Evolutionary conservation across 2,797 vertebrate species (phyloP).

Genomic region (Darevskia mixta): DNA sequence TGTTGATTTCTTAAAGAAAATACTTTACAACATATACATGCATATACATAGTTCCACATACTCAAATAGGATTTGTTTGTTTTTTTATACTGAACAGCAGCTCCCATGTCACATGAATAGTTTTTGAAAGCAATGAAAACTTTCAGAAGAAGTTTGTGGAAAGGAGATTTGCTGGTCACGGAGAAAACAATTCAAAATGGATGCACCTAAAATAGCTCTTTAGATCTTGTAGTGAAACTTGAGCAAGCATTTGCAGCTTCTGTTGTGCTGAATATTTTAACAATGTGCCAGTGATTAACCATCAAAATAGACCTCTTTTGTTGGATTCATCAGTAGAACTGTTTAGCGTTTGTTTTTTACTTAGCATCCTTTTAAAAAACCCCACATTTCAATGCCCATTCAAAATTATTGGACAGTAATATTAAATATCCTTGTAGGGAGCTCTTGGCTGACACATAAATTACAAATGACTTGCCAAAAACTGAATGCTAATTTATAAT

Average conservation of each 20-base stretch:
- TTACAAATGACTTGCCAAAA: background rate
- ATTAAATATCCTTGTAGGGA: background rate
- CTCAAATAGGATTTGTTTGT: background rate
- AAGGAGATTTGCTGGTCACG: background rate
- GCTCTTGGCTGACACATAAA: background rate
- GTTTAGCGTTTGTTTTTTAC: background rate
- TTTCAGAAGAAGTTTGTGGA: background rate
- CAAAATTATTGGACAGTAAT: background rate
- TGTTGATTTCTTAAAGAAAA: background rate
- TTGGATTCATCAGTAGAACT: background rate
- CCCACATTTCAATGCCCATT: background rate
- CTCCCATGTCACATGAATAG: background rate
- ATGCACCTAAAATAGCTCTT: background rate
- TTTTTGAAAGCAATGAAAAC: background rate
- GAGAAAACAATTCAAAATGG: background rate
- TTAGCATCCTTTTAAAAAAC: background rate
- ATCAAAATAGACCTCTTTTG: background rate
- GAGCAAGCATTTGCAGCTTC: background rate
- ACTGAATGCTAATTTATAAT: background rate
- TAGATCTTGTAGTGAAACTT: background rate
- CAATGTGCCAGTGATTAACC: background rate
- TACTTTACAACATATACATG: background rate
- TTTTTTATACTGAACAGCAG: background rate
- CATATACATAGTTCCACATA: background rate
- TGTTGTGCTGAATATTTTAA: slow-evolving; percentile 9